Conservation (phyloP, 2,888 invertebrate species). For the Heliconius cydno region DNA sequence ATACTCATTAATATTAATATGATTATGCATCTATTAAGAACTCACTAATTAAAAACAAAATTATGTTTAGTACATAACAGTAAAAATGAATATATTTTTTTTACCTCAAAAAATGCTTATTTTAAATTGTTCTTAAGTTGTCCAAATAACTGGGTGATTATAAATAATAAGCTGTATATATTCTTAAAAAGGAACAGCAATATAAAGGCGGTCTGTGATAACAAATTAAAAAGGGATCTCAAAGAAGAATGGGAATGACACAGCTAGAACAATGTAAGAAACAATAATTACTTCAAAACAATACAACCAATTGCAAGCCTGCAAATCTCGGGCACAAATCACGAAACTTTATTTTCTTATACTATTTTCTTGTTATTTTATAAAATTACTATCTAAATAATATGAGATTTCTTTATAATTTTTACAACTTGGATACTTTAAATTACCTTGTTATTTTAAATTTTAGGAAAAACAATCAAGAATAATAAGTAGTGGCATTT, state of each 20-base stretch:
- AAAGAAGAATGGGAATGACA: slow-evolving; percentile 37
- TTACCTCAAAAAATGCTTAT: too few species aligned
- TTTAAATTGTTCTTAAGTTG: too few species aligned
- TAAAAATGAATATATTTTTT: too few species aligned
- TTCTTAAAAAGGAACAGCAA: neutral
- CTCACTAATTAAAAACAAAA: too few species aligned
- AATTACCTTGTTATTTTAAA: too few species aligned
- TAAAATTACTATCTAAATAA: neutral
- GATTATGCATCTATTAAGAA: too few species aligned
- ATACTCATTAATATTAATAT: too few species aligned
- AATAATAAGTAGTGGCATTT: too few species aligned
- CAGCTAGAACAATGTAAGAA: slow-evolving; percentile 40
- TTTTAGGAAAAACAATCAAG: too few species aligned
- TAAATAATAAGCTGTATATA: neutral
- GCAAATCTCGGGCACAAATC: slow-evolving; percentile 42
- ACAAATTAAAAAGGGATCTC: slow-evolving; percentile 25
- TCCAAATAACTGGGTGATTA: neutral
- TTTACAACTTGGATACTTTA: too few species aligned
- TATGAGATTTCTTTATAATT: neutral
- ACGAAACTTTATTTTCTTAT: slow-evolving; percentile 40
- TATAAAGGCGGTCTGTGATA: slow-evolving; percentile 1
- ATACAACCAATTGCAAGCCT: slow-evolving; percentile 44
- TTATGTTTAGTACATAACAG: too few species aligned
- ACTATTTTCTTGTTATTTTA: neutral
- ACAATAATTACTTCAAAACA: slow-evolving; percentile 46